phyloP scores from a whole-genome alignment of 2,888 invertebrate species.

The Phengaris arion region DNA sequence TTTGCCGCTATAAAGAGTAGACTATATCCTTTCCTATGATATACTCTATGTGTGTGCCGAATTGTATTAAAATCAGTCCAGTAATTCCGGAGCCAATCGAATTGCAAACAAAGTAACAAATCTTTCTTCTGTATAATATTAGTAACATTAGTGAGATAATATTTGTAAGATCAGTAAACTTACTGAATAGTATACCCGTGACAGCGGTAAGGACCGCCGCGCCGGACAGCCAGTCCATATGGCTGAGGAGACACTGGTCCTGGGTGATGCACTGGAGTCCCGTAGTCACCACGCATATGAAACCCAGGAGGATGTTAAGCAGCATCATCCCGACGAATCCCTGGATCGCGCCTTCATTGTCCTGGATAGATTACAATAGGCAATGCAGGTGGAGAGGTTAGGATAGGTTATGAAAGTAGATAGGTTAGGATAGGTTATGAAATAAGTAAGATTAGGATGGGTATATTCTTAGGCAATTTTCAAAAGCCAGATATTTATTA shows the following conservation, averaged over 20 bases:
- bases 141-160: too few species aligned
- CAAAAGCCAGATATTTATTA: too few species aligned
- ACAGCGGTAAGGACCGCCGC: constrained; percentile 39
- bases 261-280: constrained; percentile 43
- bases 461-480: too few species aligned
- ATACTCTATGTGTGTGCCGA: too few species aligned
- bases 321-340: constrained; percentile 52
- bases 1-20: too few species aligned
- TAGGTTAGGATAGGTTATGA: too few species aligned
- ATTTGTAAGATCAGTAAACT: constrained; percentile 37
- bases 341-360: constrained; percentile 52
- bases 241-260: constrained; percentile 42
- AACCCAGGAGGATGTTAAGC: constrained; percentile 46
- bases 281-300: constrained; percentile 39
- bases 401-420: not conserved
- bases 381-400: not conserved
- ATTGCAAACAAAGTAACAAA: too few species aligned
- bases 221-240: constrained; percentile 51
- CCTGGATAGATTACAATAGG: constrained; percentile 41
- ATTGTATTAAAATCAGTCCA: too few species aligned
- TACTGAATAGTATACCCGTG: constrained; percentile 46
- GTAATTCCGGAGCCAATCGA: too few species aligned
- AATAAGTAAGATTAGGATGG: not conserved
- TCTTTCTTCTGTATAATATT: too few species aligned
- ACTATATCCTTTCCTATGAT: too few species aligned